phyloP scores from a whole-genome alignment of 2,113 vertebrate genomes.

The Dicrurus megarhynchus region DNA sequence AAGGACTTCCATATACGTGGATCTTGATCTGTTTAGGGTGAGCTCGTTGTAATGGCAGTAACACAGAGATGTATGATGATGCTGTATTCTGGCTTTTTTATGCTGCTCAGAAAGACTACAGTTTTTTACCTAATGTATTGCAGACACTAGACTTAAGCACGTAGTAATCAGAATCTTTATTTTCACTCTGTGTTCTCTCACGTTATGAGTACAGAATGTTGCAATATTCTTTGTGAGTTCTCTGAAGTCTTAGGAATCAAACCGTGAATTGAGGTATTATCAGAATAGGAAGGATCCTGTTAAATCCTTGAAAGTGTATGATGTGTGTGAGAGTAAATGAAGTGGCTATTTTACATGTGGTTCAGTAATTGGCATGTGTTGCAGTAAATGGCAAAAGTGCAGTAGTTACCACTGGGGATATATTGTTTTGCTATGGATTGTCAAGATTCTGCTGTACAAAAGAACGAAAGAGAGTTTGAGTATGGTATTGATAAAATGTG shows the following conservation, averaged over 20 bases:
- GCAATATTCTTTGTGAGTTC: neutral
- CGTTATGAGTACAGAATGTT: neutral
- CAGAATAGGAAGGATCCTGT: neutral
- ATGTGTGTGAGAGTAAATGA: neutral
- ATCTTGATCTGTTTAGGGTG: neutral
- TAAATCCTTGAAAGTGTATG: neutral
- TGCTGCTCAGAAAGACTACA: neutral
- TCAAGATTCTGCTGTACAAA: neutral
- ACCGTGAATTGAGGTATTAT: neutral
- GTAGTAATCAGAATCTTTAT: neutral
- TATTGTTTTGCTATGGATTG: neutral
- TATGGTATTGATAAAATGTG: neutral
- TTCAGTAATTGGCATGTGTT: neutral
- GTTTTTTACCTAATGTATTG: neutral
- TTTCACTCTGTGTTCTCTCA: neutral
- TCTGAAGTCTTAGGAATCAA: neutral
- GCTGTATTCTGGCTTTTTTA: neutral
- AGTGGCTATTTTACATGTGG: neutral
- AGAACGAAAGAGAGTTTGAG: neutral
- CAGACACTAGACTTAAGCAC: neutral
- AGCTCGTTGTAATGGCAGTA: neutral
- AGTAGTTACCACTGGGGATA: neutral
- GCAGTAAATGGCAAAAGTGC: neutral
- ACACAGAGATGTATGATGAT: neutral
- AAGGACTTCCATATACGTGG: neutral